phyloP scores from a whole-genome alignment of 2,797 vertebrate species.

The Clarias pachynema region DNA sequence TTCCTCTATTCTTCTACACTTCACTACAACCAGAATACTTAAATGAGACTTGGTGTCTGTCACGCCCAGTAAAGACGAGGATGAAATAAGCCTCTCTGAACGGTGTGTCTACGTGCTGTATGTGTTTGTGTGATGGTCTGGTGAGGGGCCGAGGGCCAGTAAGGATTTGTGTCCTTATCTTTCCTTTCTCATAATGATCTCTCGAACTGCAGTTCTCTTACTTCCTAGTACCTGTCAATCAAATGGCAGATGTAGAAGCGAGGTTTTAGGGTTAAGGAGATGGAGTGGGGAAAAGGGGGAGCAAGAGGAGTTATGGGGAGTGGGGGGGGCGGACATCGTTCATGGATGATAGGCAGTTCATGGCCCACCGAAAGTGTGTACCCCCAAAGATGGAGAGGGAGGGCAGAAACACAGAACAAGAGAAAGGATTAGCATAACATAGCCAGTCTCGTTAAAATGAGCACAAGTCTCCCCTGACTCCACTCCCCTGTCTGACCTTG shows the following conservation, averaged over 20 bases:
- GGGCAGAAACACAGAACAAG: constrained; percentile 48
- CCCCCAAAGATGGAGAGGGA: constrained; percentile 45
- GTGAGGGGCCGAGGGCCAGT: neutral
- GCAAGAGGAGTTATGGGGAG: constrained; percentile 26
- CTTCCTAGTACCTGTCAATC: constrained; percentile 74
- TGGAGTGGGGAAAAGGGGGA: constrained; percentile 43
- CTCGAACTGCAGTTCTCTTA: constrained; percentile 56
- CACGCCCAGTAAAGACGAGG: constrained; percentile 1
- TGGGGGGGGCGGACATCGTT: constrained; percentile 48
- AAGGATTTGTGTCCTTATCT: constrained; percentile 49
- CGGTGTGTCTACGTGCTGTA: constrained; percentile 28
- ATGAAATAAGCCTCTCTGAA: neutral
- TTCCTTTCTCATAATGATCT: constrained; percentile 66
- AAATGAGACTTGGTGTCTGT: neutral
- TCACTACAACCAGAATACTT: neutral
- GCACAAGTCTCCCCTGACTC: constrained; percentile 51
- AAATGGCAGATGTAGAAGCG: constrained; percentile 73
- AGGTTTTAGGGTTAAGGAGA: constrained; percentile 56
- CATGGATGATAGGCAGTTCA: constrained; percentile 50
- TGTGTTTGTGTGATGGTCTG: constrained; percentile 26
- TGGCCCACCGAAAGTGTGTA: constrained; percentile 54
- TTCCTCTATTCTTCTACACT: neutral
- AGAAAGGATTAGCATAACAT: constrained; percentile 57
- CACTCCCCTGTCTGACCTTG: constrained; percentile 52
- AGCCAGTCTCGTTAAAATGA: constrained; percentile 59